Percentiles rank a stretch among this genome's conserved stretches.
These are phyloP conservation scores for Leistus spinibarbis DNA, from an alignment of 2,888 invertebrate species.

Conservation along the genomic window DNA sequence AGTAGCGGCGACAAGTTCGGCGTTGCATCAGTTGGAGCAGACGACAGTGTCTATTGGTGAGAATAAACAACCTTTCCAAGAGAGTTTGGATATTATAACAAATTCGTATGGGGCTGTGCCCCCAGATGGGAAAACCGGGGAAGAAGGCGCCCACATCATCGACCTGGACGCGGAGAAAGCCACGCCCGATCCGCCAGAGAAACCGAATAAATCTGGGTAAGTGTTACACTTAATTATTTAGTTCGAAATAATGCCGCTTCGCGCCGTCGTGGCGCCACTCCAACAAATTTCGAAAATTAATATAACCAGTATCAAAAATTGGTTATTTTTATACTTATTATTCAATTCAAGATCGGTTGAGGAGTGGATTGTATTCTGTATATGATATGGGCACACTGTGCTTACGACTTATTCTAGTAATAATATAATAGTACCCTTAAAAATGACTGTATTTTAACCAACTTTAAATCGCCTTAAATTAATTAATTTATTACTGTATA, in stretches of 20 bases:
- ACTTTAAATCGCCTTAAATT: no score
- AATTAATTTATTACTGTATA: no score
- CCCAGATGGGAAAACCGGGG: conserved; percentile 48
- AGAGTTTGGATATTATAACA: conserved; percentile 54
- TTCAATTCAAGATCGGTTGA: no score
- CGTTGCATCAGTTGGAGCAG: conserved; percentile 53
- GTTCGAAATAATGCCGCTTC: background rate
- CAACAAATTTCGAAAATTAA: background rate
- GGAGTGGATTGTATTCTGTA: no score
- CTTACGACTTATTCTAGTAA: no score
- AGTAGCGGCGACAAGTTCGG: conserved; percentile 45
- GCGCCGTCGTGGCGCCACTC: background rate
- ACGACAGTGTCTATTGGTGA: conserved; percentile 53
- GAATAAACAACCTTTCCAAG: conserved; percentile 54
- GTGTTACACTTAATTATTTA: no score
- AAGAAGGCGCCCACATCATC: conserved; percentile 45
- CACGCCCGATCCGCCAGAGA: conserved; percentile 28
- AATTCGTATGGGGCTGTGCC: conserved; percentile 49
- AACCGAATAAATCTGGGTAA: conserved; percentile 40
- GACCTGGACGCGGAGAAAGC: conserved; percentile 44
- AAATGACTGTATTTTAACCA: no score
- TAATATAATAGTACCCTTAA: no score
- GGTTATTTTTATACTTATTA: no score
- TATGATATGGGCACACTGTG: no score
- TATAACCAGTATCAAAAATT: no score